phyloP scores from a whole-genome alignment of 1,140 invertebrate genomes.

The Propsilocerus akamusi region DNA sequence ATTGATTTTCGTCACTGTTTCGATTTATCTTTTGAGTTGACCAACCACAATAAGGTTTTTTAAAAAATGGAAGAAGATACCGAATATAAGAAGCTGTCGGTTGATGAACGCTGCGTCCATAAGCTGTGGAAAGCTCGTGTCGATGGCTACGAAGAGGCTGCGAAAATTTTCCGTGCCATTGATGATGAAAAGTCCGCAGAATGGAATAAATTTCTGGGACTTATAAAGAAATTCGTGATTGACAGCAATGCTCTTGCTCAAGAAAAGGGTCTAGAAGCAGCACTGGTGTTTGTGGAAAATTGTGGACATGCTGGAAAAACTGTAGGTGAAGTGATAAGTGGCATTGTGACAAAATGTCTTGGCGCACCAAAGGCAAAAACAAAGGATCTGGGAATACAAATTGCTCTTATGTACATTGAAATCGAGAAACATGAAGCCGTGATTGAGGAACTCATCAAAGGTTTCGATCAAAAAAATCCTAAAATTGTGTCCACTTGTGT shows the following conservation, averaged over 20 bases:
- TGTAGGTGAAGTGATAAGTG: slow-evolving; percentile 72
- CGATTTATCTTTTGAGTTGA: background rate
- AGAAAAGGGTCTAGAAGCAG: slow-evolving; percentile 88
- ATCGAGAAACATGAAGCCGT: slow-evolving; percentile 88
- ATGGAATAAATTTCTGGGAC: slow-evolving; percentile 74
- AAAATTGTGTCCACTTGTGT: slow-evolving; percentile 81
- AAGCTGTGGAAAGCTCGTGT: slow-evolving; percentile 92
- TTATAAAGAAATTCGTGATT: slow-evolving; percentile 90
- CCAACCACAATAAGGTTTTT: background rate
- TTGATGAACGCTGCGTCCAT: slow-evolving; percentile 80
- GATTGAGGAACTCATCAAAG: slow-evolving; percentile 81
- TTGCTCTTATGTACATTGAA: slow-evolving; percentile 86
- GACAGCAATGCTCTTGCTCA: slow-evolving; percentile 91
- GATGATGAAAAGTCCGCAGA: slow-evolving; percentile 86
- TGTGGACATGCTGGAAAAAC: slow-evolving; percentile 69
- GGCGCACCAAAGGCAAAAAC: slow-evolving; percentile 80
- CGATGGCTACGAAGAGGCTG: slow-evolving; percentile 82
- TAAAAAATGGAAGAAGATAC: slow-evolving; percentile 68
- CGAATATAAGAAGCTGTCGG: slow-evolving; percentile 79
- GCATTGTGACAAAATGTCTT: slow-evolving; percentile 81
- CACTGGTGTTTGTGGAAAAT: slow-evolving; percentile 78
- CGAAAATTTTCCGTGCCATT: slow-evolving; percentile 68
- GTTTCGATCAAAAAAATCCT: slow-evolving; percentile 88
- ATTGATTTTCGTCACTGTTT: background rate
- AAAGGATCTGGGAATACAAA: slow-evolving; percentile 74